Evolutionary conservation across 2,888 invertebrate species (phyloP).

Genomic region (Leptinotarsa tumamoca): DNA sequence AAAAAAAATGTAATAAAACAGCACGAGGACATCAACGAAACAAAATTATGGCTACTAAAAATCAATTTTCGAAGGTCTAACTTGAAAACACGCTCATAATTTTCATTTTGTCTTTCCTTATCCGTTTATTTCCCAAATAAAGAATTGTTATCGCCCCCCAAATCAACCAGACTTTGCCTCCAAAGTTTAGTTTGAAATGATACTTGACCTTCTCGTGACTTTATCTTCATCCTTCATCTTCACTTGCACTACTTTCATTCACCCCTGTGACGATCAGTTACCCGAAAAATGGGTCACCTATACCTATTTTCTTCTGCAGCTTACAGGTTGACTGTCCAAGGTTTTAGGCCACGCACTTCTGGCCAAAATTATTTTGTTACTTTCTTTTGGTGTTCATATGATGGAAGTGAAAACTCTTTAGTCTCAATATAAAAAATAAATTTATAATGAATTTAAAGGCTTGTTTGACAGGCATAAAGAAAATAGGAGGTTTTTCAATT

Average conservation of each 20-base stretch:
- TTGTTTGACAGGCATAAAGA: too few relatives aligned
- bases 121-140: neutral
- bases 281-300: constrained; percentile 30
- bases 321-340: constrained; percentile 42
- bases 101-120: neutral
- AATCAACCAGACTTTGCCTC: neutral
- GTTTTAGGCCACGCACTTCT: constrained; percentile 25
- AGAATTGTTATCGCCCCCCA: constrained; percentile 7
- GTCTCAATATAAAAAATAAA: too few relatives aligned
- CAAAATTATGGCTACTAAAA: neutral
- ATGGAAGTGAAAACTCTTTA: too few relatives aligned
- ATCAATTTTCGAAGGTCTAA: neutral
- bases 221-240: constrained; percentile 11
- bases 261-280: constrained; percentile 30
- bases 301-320: constrained; percentile 17
- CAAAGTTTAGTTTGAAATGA: constrained; percentile 7
- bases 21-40: neutral
- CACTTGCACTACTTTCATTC: constrained; percentile 28
- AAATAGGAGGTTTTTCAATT: too few relatives aligned
- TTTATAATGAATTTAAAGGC: too few relatives aligned
- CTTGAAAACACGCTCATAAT: neutral
- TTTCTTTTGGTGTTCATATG: neutral
- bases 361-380: neutral
- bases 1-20: neutral
- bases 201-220: constrained; percentile 18